Base-by-base conservation (phyloP, 2,797 vertebrate genomes). In the Eulemur mongoz region DNA sequence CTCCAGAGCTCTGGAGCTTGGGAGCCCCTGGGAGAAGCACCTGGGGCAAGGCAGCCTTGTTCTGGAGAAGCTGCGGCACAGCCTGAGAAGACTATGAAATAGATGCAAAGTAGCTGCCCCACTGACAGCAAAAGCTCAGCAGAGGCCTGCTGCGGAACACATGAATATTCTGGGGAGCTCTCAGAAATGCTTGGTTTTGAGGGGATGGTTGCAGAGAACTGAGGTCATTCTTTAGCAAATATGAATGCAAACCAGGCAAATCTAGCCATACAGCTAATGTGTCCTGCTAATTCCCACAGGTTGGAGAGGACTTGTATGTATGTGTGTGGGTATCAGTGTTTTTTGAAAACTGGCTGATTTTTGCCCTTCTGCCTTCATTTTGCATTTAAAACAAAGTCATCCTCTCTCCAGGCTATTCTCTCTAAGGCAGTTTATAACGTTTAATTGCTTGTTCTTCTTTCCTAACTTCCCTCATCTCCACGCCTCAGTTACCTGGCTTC, bases 41-140 rank as follows among this genome's bases (percentile, higher is more conserved):
- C 69, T 57, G 57, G 32, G 54, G n/a, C 43, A 17, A 75, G 15
- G 57, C 38, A 17, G 85, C 57, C 57, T 75, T 35, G 12, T 38
- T 18, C 38, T 12, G 43, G 32, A 75, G 59, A 7, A 81, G 17
- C 67, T 65, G 38, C 12, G 54, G 67, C 35, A 54, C 54, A 35
- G 32, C 23, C 13, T 6, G 38, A 43, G 48, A 22, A 38, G 18
- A 12, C 50, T 3, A 32, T 27, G 23, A 32, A 4, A 0, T 0
- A 48, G 25, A 50, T 0, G 4, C n/a, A 43, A 32, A 35, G 9
- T 32, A 48, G 13, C 5, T 18, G 13, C 38, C 59, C 30, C 6
- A 63, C 7, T 10, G 3, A 4, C 1, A 22, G 17, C 32, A 30
- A n/a, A 59, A 20, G 25, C 79, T 63, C 54, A 9, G 18, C 76